Evolutionary conservation across 2,797 vertebrate genomes (phyloP).

Genomic region (Cossypha caffra): DNA sequence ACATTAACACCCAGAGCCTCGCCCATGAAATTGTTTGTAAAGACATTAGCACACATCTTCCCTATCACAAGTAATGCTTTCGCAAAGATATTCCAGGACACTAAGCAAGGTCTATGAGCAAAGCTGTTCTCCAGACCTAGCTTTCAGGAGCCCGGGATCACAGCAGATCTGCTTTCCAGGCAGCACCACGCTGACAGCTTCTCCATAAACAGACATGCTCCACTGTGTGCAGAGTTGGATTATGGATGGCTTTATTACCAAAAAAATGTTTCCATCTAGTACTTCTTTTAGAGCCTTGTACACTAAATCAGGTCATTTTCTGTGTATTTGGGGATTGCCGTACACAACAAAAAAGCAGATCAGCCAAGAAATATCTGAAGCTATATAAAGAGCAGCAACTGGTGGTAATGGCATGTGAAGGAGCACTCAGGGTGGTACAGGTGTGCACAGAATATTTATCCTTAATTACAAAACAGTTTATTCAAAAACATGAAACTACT

Average conservation of each 20-base stretch:
- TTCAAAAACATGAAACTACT: background rate
- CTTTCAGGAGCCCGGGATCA: background rate
- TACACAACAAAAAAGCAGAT: rapidly evolving
- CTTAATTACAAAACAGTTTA: background rate
- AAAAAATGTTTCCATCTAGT: background rate
- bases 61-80: background rate
- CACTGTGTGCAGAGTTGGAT: background rate
- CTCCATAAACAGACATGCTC: background rate
- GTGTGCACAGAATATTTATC: background rate
- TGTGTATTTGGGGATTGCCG: background rate
- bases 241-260: background rate
- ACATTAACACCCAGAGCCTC: rapidly evolving
- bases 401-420: background rate
- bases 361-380: background rate
- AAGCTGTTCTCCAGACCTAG: background rate
- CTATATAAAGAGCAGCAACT: background rate
- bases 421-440: background rate
- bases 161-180: background rate
- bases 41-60: background rate
- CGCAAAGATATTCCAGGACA: background rate
- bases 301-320: background rate
- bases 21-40: too few species aligned
- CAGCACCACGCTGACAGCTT: background rate
- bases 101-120: background rate
- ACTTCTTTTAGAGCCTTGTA: background rate